Base-by-base conservation (phyloP, 1,140 invertebrate species). In the Drosophila athabasca region DNA sequence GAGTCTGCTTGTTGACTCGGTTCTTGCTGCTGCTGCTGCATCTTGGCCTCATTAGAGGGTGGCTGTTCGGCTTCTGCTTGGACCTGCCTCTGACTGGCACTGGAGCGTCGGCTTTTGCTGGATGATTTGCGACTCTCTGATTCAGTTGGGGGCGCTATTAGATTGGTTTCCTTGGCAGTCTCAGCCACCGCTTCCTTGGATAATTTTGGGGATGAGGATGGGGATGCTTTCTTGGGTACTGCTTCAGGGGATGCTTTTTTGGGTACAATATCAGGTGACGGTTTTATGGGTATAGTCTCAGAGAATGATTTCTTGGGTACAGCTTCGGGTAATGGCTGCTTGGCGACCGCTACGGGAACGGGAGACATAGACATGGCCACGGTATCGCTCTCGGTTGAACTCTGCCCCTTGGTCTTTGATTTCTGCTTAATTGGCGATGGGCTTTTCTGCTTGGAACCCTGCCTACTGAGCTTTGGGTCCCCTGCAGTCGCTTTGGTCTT, bases 51-150 rank as follows among this genome's bases (percentile, higher is more conserved):
- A 39, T 4, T 15, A 8, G 64, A 5, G 35, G 35, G 3, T 5
- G 35, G 4, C 35, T 22, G 44, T 31, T n/a, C 3, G 35, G 49
- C 9, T 11, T 29, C 53, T 6, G n/a, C 6, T 7, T 65, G 35
- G n/a, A 35, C 19, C 48, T 85, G 76, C 6, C 58, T 58, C 19
- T 88, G 83, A 24, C 44, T 76, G 26, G 60, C 79, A 50, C 83
- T 90, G 3, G 81, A 83, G 17, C 76, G 82, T 0, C 79, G 79
- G 65, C 88, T 90, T n/a, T 59, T 70, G 41, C 64, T 65, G 0
- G 80, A 84, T 15, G 82, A 84, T 49, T 87, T 90, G 3, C 71
- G 77, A 52, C 71, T 88, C 17, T 74, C 70, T 0, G 58, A 50
- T 19, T 90, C 85, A 2, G 54, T 29, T 11, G 29, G 39, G 3